phyloP scores from a whole-genome alignment of 2,797 vertebrate genomes.

The Urocyon cinereoargenteus region DNA sequence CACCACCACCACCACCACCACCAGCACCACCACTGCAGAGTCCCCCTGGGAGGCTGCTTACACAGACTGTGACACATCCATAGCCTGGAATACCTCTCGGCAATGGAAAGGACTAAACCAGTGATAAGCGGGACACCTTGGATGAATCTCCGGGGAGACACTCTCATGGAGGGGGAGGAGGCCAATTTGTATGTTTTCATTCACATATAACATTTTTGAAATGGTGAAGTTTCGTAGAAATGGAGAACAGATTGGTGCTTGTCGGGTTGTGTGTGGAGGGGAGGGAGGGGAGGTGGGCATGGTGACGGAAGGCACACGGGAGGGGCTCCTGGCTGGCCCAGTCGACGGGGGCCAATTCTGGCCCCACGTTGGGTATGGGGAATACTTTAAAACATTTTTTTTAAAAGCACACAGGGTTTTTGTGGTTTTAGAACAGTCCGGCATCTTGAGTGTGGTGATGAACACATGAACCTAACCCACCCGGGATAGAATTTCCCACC shows the following conservation, averaged over 20 bases:
- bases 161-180: neutral
- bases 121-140: rapidly evolving
- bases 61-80: neutral
- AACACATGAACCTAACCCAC: neutral
- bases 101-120: rapidly evolving
- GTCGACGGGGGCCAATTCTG: neutral
- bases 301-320: rapidly evolving
- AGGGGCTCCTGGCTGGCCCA: too few species aligned
- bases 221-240: neutral
- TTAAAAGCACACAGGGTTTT: neutral
- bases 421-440: neutral
- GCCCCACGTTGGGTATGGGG: neutral
- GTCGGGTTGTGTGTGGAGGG: rapidly evolving
- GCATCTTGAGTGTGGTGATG: neutral
- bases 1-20: too few species aligned
- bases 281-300: too few species aligned
- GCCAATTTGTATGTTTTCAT: neutral
- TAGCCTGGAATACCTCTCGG: neutral
- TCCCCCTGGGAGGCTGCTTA: neutral
- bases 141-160: neutral
- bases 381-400: neutral
- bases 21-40: too few species aligned
- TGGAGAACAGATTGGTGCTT: rapidly evolving
- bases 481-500: neutral
- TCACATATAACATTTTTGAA: neutral